Base-by-base conservation (phyloP, 1,140 invertebrate genomes). In the Ylistrum balloti region DNA sequence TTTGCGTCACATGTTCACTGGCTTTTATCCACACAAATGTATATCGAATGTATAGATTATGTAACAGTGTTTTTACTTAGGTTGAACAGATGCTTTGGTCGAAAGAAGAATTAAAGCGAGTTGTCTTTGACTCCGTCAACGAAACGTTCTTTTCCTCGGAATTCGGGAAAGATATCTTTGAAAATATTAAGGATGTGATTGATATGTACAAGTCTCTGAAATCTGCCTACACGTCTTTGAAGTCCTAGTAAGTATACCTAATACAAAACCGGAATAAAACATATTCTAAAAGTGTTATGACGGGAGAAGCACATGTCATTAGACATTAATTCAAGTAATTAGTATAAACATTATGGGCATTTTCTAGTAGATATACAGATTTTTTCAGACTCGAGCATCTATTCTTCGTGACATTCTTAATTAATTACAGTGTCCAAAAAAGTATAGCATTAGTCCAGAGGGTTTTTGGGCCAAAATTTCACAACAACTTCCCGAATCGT, bases 401-500 rank as follows among this genome's bases (percentile, higher is more conserved):
- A n/a, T 38, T 7, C 5, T 7, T 38, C 13, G 35, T 38, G 35
- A 38, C 5, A 38, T 45, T 13, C 17, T 13, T 45, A 13, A 13
- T 45, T 17, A 45, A 45, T 91, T 86, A 33, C 86, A 93, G 92
- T 0, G 88, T 93, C n/a, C 89, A 92, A 10, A 92, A 90, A 48
- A 86, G 86, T 10, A 92, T 90, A 45, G 86, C 90, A 0, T 34
- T 90, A 15, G 89, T 93, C 38, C 88, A 91, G 33, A 89, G 91
- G 3, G 33, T 93, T 86, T 92, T 93, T 91, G 93, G 93, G 32
- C 88, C 89, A 33, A 93, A 93, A 85, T 93, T 93, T 38, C 89
- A 92, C 88, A 74, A 85, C 10, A 28, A 56, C 15, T 93, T 93
- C 85, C 93, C 93, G 17, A 87, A 41, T n/a, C 89, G 88, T 33